Conservation (phyloP, 2,888 invertebrate species). For the Amphipyra tragopoginis region DNA sequence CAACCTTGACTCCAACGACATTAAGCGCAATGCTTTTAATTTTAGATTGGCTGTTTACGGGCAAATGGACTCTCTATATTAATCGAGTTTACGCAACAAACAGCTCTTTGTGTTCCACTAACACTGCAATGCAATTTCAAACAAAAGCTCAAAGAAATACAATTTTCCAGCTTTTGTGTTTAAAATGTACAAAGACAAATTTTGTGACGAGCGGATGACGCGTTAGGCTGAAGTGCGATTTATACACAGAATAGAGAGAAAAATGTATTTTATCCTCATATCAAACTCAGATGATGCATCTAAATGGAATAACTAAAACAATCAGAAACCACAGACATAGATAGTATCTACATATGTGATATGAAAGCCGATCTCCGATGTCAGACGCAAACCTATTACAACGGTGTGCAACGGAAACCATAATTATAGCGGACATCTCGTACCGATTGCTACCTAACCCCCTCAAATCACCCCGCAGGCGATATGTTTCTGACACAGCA, state of each 20-base stretch:
- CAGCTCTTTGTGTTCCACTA: constrained; percentile 43
- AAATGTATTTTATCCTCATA: too few species aligned
- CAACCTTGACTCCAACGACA: constrained; percentile 53
- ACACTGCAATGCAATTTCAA: constrained; percentile 49
- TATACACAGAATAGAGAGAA: too few species aligned
- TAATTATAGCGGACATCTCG: constrained; percentile 42
- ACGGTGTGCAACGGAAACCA: constrained; percentile 29
- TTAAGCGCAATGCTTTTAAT: constrained; percentile 69
- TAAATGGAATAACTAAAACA: constrained; percentile 32
- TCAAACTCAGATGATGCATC: constrained; percentile 16
- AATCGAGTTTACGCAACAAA: constrained; percentile 64
- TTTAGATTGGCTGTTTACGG: constrained; percentile 68
- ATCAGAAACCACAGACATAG: constrained; percentile 27
- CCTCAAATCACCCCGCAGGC: constrained; percentile 14
- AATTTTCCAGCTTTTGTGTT: constrained; percentile 40
- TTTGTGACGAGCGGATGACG: constrained; percentile 39
- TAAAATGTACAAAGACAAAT: constrained; percentile 30
- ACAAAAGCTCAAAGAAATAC: constrained; percentile 42
- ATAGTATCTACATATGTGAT: constrained; percentile 2
- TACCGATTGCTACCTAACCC: constrained; percentile 27
- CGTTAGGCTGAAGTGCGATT: too few species aligned
- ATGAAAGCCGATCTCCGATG: constrained; percentile 32
- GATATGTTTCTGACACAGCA: constrained; percentile 44
- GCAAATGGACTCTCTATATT: constrained; percentile 63
- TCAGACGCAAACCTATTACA: constrained; percentile 35